Evolutionary conservation across 2,797 vertebrate species (phyloP), one percentile per base, ranked within the genome.

Genomic region (Carapus acus): DNA sequence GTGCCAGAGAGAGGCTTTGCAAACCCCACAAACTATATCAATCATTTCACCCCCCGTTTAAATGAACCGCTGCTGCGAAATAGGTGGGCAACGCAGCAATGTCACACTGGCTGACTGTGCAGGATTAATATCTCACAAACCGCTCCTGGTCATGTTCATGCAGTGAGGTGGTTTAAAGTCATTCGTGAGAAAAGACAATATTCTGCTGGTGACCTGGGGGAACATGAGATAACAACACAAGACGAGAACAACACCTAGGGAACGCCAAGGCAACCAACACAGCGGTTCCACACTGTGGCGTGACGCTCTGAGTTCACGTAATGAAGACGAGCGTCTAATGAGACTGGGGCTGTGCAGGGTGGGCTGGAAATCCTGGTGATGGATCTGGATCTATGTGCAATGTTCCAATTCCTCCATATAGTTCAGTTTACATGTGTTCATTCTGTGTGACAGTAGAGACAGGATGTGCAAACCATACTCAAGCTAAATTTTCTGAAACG

Each of bases 111-210:
- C 48, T 31, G 5, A 61, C 59, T 45, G 22, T 23, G 18, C 17
- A 12, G 8, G 15, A 55, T 54, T 20, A 55, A 56, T 52, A 62
- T n/a, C n/a, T n/a, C 34, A 46, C 41, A 22, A 29, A 53, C 23
- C 20, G 12, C 42, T 47, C 69, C 58, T 56, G 61, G 62, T 63
- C 33, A 44, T 53, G 44, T 36, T 62, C 52, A 54, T 33, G 2
- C 23, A 43, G 48, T 47, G 34, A 46, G 44, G 44, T 12, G 43
- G 45, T 63, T 76, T 55, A 63, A 65, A 67, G 42, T 53, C 44
- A 48, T 53, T 74, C 31, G 24, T 61, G 62, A 55, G 70, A 66
- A 57, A 74, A 69, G 58, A 71, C 50, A 56, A 66, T 56, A 49
- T 59, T 69, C 44, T 22, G 54, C 42, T 61, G 68, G 24, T 68